A percentile compares a stretch with the other conserved stretches of the same genome.
These are phyloP conservation scores for Acanthisitta chloris DNA, from an alignment of 2,113 vertebrate genomes.

Conservation along the genomic window DNA sequence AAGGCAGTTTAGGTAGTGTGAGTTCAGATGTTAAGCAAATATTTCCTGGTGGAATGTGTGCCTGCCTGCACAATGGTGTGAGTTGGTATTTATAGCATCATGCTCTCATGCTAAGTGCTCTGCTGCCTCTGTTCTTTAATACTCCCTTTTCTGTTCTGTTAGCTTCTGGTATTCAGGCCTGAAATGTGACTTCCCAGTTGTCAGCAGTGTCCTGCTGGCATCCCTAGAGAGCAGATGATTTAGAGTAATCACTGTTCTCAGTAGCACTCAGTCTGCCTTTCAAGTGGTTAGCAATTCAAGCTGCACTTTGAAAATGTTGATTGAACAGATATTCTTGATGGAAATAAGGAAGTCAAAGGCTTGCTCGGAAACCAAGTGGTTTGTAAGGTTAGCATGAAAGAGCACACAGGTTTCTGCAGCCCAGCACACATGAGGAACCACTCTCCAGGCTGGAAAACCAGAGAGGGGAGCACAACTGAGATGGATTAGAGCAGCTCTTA, in stretches of 20 bases:
- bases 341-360: neutral
- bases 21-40: neutral
- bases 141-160: neutral
- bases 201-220: neutral
- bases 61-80: accelerated
- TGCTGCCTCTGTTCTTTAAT: neutral
- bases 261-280: neutral
- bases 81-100: neutral
- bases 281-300: neutral
- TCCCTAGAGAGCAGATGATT: neutral
- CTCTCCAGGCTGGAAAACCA: neutral
- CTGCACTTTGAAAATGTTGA: neutral
- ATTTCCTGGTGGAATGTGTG: neutral
- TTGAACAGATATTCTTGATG: neutral
- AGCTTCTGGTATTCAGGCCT: neutral
- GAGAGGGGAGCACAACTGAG: neutral
- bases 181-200: neutral
- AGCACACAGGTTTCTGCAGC: neutral
- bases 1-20: neutral
- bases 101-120: neutral
- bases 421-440: accelerated
- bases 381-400: neutral
- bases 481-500: neutral
- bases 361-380: neutral
- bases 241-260: neutral